A percentile compares a stretch with the other conserved stretches of the same genome.
phyloP scores from a whole-genome alignment of 2,113 vertebrate species.

The Aix galericulata region DNA sequence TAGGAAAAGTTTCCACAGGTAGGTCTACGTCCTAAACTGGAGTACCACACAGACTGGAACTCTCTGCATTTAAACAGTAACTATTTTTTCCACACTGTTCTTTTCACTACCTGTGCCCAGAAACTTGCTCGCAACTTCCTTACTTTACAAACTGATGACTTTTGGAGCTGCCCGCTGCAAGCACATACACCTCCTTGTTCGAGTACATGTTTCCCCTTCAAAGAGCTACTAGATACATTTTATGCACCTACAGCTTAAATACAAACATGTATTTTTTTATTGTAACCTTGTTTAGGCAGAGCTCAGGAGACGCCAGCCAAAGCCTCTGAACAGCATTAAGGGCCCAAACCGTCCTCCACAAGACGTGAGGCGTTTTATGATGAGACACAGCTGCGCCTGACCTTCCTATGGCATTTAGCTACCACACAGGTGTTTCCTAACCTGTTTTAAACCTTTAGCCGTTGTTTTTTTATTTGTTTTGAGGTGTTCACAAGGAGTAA shows the following conservation, averaged over 20 bases:
- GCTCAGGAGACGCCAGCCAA: neutral
- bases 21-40: neutral
- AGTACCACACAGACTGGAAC: fast-evolving
- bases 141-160: fast-evolving
- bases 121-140: neutral
- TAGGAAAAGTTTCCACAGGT: neutral
- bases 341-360: neutral
- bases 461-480: too few relatives aligned
- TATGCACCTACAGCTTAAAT: fast-evolving
- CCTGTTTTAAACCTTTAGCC: neutral
- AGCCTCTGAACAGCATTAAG: neutral
- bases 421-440: neutral
- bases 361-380: neutral
- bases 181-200: fast-evolving
- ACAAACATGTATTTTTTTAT: fast-evolving
- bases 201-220: fast-evolving
- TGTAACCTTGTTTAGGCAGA: neutral
- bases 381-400: neutral
- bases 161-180: neutral
- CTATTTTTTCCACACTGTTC: neutral
- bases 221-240: neutral
- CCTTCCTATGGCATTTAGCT: neutral
- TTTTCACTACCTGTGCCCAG: neutral
- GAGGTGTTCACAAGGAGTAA: neutral
- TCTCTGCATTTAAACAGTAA: neutral